These are phyloP conservation scores for Yoshiicerus persimilis DNA, from an alignment of 1,140 invertebrate genomes.

Conservation along the genomic window DNA sequence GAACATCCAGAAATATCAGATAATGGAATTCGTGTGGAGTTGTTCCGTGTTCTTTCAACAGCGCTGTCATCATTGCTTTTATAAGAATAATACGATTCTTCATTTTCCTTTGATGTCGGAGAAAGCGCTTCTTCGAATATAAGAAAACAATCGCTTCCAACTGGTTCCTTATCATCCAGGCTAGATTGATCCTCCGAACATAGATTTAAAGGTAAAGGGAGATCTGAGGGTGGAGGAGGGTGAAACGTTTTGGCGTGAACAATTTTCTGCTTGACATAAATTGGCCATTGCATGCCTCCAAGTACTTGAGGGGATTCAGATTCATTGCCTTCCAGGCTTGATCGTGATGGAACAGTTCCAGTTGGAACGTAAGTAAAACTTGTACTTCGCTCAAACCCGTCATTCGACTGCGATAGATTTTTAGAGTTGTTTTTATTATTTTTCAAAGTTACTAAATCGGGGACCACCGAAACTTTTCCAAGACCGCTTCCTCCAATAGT, in stretches of 20 bases:
- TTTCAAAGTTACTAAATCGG: not conserved
- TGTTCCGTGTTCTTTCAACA: not conserved
- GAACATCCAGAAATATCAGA: not conserved
- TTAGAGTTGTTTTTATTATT: not conserved
- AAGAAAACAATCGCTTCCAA: not conserved
- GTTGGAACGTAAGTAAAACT: not conserved
- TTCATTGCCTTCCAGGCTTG: not conserved
- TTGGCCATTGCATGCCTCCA: not conserved
- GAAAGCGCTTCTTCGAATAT: not conserved
- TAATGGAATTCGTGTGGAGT: not conserved
- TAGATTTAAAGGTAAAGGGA: not conserved
- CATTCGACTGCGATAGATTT: not conserved
- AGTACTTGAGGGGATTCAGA: not conserved
- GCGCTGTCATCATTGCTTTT: not conserved
- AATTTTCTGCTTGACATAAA: not conserved
- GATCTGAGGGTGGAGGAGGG: not conserved
- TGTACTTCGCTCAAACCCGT: not conserved
- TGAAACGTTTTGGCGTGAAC: not conserved
- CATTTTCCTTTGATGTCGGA: not conserved
- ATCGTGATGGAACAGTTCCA: not conserved
- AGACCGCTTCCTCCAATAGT: slow-evolving; percentile 3
- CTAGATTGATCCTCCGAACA: not conserved
- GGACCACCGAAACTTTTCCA: not conserved
- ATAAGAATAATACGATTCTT: not conserved
- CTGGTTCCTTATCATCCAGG: not conserved